Percentiles rank a stretch among this genome's conserved stretches.
phyloP scores from a whole-genome alignment of 37 sponge, comb jelly and placozoan species.

The Ianthella basta region DNA sequence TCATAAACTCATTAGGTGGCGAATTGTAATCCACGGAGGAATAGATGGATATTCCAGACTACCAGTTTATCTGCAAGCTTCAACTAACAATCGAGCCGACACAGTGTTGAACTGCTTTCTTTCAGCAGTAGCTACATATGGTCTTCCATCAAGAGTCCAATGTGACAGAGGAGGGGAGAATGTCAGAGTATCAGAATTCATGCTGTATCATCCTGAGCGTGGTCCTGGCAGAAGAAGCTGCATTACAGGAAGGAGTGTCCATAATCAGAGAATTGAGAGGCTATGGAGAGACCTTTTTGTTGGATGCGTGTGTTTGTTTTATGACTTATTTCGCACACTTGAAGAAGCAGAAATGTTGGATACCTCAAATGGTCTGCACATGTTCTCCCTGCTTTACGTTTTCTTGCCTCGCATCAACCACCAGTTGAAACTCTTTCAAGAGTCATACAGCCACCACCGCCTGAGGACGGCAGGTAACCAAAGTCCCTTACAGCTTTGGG shows the following conservation, averaged over 20 bases:
- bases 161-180: slow-evolving; percentile 71
- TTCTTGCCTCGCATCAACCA: slow-evolving; percentile 35
- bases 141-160: slow-evolving; percentile 58
- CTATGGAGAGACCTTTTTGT: slow-evolving; percentile 60
- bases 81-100: slow-evolving; percentile 41
- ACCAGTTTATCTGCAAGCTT: slow-evolving; percentile 45
- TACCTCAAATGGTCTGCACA: slow-evolving; percentile 15
- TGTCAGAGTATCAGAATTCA: slow-evolving; percentile 56
- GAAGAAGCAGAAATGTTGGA: slow-evolving; percentile 23
- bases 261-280: slow-evolving; percentile 66
- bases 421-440: slow-evolving; percentile 31
- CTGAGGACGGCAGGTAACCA: slow-evolving; percentile 27
- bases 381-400: slow-evolving; percentile 44
- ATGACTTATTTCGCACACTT: slow-evolving; percentile 27
- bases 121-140: slow-evolving; percentile 32
- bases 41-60: slow-evolving; percentile 59
- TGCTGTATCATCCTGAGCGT: slow-evolving; percentile 59
- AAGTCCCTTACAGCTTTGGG: slow-evolving; percentile 64
- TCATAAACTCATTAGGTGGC: slow-evolving; percentile 47
- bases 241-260: slow-evolving; percentile 60
- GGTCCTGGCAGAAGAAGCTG: slow-evolving; percentile 48
- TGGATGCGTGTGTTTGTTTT: slow-evolving; percentile 42
- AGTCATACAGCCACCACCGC: slow-evolving; percentile 41
- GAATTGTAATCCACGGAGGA: slow-evolving; percentile 58
- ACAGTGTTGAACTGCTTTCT: slow-evolving; percentile 44